Evolutionary conservation across 2,888 invertebrate species (phyloP).

Genomic region (Andrena bicolor): DNA sequence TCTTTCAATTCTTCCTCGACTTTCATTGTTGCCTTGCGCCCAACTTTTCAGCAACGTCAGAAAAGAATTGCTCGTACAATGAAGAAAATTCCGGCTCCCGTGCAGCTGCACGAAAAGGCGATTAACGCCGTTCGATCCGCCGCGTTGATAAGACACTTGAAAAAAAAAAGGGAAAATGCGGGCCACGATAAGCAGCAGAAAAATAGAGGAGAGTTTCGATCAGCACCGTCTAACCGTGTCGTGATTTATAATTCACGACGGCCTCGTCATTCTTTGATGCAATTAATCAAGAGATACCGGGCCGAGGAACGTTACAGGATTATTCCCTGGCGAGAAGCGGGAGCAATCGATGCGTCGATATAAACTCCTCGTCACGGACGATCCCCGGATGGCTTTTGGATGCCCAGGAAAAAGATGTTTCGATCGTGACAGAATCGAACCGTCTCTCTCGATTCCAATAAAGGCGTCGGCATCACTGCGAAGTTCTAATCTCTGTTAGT

Average conservation of each 20-base stretch:
- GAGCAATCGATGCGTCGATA: slow-evolving; percentile 56
- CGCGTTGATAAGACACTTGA: slow-evolving; percentile 38
- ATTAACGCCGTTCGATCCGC: slow-evolving; percentile 39
- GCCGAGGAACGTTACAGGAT: slow-evolving; percentile 50
- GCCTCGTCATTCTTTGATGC: slow-evolving; percentile 56
- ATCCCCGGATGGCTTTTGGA: slow-evolving; percentile 27
- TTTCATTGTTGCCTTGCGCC: neutral
- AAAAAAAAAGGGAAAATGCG: slow-evolving; percentile 24
- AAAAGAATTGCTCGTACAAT: slow-evolving; percentile 3
- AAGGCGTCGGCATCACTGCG: neutral
- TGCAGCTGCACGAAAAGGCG: neutral
- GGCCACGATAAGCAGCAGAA: slow-evolving; percentile 41
- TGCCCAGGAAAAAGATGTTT: slow-evolving; percentile 5
- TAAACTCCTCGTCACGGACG: slow-evolving; percentile 29
- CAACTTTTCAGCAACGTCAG: neutral
- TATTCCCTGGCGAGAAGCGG: slow-evolving; percentile 46
- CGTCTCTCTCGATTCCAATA: neutral
- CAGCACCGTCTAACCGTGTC: slow-evolving; percentile 52
- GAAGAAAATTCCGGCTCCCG: neutral
- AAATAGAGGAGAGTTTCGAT: slow-evolving; percentile 49
- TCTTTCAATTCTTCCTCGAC: neutral
- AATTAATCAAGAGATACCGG: slow-evolving; percentile 62
- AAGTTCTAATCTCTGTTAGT: neutral
- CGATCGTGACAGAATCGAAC: slow-evolving; percentile 7
- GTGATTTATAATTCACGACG: slow-evolving; percentile 64